phyloP scores from a whole-genome alignment of 2,888 invertebrate species.

The Gandaritis pyraliata region DNA sequence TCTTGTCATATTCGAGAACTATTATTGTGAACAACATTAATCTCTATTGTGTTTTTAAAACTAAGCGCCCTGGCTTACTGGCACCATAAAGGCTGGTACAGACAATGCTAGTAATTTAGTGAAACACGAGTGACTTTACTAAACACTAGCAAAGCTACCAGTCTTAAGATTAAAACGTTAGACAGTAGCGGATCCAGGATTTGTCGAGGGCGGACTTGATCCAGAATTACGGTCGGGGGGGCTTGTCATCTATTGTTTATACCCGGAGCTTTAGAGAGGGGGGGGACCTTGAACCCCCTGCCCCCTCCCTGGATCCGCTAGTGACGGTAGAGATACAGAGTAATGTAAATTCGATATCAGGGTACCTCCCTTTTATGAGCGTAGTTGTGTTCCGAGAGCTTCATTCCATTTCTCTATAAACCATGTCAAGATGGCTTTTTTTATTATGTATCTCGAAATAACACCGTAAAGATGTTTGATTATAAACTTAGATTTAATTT shows the following conservation, averaged over 20 bases:
- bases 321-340: slow-evolving; percentile 61
- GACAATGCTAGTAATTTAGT: slow-evolving; percentile 1
- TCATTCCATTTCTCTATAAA: slow-evolving; percentile 44
- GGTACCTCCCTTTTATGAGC: slow-evolving; percentile 75
- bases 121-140: neutral
- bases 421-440: neutral
- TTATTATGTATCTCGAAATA: neutral
- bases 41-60: too few relatives aligned
- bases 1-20: too few relatives aligned
- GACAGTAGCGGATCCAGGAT: slow-evolving; percentile 31
- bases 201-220: too few relatives aligned
- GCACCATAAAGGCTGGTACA: neutral
- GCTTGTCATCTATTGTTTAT: too few relatives aligned
- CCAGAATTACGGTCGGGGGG: too few relatives aligned
- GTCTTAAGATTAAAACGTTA: slow-evolving; percentile 60
- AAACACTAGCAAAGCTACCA: neutral
- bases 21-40: too few relatives aligned
- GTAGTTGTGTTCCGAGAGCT: slow-evolving; percentile 57
- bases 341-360: slow-evolving; percentile 77
- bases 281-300: too few relatives aligned
- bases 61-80: neutral
- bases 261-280: too few relatives aligned
- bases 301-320: too few relatives aligned
- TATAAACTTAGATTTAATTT: too few relatives aligned
- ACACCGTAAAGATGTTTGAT: too few relatives aligned